These are phyloP conservation scores for Schizopygopsis malacanthus DNA, from an alignment of 2,797 vertebrate genomes.

Conservation along the genomic window DNA sequence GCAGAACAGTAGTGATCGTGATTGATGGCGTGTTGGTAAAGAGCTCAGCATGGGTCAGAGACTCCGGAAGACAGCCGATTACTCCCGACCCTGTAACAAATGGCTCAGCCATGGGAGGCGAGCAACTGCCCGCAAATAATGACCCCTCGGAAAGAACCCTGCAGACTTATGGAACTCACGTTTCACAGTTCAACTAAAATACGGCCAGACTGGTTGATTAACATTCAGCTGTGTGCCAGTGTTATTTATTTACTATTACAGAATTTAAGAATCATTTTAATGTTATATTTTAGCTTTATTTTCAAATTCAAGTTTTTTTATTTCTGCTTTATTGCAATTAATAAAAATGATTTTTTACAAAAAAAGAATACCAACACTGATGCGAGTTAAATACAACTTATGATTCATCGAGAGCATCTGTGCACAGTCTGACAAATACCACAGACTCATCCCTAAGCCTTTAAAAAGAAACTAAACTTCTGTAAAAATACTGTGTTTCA, in stretches of 20 bases:
- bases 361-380: background rate
- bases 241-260: background rate
- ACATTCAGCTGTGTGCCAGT: background rate
- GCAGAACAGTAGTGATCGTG: constrained; percentile 69
- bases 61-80: constrained; percentile 64
- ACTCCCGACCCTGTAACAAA: constrained; percentile 72
- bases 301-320: background rate
- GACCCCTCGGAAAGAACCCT: constrained; percentile 32
- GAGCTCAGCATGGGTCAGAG: constrained; percentile 45
- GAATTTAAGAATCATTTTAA: too few species aligned
- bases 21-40: constrained; percentile 78
- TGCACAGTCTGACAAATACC: background rate
- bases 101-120: constrained; percentile 67
- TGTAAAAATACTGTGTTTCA: background rate
- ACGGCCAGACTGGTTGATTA: constrained; percentile 1
- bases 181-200: constrained; percentile 6
- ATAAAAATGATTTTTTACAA: too few species aligned
- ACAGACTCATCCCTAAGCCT: background rate
- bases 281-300: too few species aligned
- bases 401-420: too few species aligned
- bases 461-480: background rate
- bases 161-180: constrained; percentile 5
- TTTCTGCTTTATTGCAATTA: background rate
- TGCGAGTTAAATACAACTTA: background rate
- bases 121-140: constrained; percentile 46